Evolutionary conservation across 2,797 vertebrate genomes (phyloP), one percentile per base, ranked within the genome.

Genomic region (Pangasius krempfi): DNA sequence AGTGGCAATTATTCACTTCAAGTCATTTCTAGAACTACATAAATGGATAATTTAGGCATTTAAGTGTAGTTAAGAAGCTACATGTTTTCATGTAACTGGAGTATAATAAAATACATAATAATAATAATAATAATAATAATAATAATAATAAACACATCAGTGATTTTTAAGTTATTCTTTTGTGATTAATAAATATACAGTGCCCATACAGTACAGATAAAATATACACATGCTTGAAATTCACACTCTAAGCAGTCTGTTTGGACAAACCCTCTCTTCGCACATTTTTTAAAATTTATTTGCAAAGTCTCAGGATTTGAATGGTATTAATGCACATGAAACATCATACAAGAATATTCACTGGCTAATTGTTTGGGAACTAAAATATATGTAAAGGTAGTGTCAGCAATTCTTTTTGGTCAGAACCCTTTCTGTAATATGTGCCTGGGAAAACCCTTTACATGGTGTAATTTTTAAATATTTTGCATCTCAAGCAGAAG

Each of bases 81-180:
- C 27, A 18, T 30, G 6, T 52, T 73, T 50, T 76, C 18, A 52
- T n/a, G 12, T 16, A 44, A 44, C 10, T n/a, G 44, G 30, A 78
- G 50, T 52, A 78, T 44, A 78, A 84, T 84, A 75, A 84, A 58
- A 76, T 72, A 82, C 30, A 82, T 40, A 40, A 40, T 40, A 40
- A 40, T 40, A 40, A 40, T 40, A 40, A 40, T 40, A 33, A 33
- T 33, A 33, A 33, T 33, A 33, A 33, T 33, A 33, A 33, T 33
- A 37, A 37, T 37, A 37, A 37, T 37, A 37, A 37, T 56, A 4
- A 58, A 37, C 10, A 58, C 1, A 58, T 81, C 10, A 37, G 18
- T 20, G 4, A 37, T 58, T 80, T 37, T 56, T 79, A 16, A 50
- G 2, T 18, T 14, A 52, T 30, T 54, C 1, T 22, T 79, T 79